phyloP scores from a whole-genome alignment of 2,113 vertebrate species.

The Periophthalmus modestus region DNA sequence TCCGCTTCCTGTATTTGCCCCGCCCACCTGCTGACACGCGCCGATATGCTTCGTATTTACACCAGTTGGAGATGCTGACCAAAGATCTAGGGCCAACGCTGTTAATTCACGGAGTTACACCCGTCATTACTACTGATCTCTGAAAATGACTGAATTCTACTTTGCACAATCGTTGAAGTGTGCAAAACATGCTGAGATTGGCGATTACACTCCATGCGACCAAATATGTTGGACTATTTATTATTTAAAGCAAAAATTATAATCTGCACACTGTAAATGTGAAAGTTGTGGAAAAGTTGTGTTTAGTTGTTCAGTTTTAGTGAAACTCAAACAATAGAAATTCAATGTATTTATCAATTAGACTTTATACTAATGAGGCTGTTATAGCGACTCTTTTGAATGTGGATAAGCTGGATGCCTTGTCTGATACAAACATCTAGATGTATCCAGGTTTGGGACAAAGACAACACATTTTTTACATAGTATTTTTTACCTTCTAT shows the following conservation, averaged over 20 bases:
- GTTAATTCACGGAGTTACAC: constrained; percentile 88
- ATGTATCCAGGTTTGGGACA: neutral
- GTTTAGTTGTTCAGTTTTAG: neutral
- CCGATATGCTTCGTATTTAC: constrained; percentile 82
- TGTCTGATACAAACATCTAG: neutral
- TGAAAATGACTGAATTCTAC: constrained; percentile 51
- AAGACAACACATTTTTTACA: neutral
- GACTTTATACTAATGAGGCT: no score
- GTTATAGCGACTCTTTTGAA: neutral
- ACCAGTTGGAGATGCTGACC: constrained; percentile 86
- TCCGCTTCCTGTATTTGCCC: constrained; percentile 89
- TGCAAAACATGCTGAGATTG: neutral
- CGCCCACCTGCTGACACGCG: constrained; percentile 85
- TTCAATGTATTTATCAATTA: no score
- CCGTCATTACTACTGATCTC: constrained; percentile 89
- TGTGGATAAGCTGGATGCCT: neutral
- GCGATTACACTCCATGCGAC: neutral
- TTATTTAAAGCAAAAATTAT: constrained; percentile 1
- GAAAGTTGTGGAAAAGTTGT: neutral
- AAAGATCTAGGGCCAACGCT: constrained; percentile 86
- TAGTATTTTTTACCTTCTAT: neutral
- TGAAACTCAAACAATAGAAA: neutral
- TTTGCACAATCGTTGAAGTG: neutral
- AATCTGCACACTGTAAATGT: neutral
- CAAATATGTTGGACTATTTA: constrained; percentile 1